Evolutionary conservation across 2,113 vertebrate genomes (phyloP), one percentile per base, ranked within the genome.

Genomic region (Hippoglossus stenolepis): DNA sequence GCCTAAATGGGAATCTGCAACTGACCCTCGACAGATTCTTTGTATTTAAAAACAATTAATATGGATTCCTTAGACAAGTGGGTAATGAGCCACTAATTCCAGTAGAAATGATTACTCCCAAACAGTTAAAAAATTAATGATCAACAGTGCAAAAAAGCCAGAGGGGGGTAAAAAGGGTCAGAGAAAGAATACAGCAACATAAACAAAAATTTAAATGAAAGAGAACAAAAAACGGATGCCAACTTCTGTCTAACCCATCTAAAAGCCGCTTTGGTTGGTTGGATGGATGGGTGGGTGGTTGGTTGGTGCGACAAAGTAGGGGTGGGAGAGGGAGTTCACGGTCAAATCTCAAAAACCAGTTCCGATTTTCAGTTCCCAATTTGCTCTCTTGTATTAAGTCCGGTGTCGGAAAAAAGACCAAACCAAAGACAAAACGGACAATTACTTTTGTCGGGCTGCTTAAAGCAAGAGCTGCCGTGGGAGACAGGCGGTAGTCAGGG

Each of bases 1-100:
- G 97, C 97, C 97, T 98, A 97, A 91, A 96, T 97, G 97, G 97
- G 96, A 97, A 96, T 98, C 96, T 98, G 97, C 96, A 97, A 98
- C 97, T 98, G 96, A 95, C 96, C 94, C 95, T 96, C 95, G 66
- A 94, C 90, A 93, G 85, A 91, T 86, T 90, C 83, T 90, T 90
- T 88, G 79, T 91, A 83, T 91, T 92, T 89, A 87, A 90, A 88
- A 93, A 94, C 89, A 93, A 91, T 91, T 94, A 90, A 90, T 89
- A 93, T 79, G 81, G 79, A 82, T 86, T 90, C 78, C 87, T 94
- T 91, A 83, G 80, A 94, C 91, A 95, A 62, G 84, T 90, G 80
- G 68, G 82, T 89, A 83, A 82, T 90, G 91, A 93, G 87, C 87
- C 85, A 82, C 83, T 90, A 88, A 68, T 73, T 92, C 78, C 86